Percentiles rank a stretch among this genome's conserved stretches.
These are phyloP conservation scores for Alviniconcha marisindica DNA, from an alignment of 1,140 invertebrate genomes.

Conservation along the genomic window DNA sequence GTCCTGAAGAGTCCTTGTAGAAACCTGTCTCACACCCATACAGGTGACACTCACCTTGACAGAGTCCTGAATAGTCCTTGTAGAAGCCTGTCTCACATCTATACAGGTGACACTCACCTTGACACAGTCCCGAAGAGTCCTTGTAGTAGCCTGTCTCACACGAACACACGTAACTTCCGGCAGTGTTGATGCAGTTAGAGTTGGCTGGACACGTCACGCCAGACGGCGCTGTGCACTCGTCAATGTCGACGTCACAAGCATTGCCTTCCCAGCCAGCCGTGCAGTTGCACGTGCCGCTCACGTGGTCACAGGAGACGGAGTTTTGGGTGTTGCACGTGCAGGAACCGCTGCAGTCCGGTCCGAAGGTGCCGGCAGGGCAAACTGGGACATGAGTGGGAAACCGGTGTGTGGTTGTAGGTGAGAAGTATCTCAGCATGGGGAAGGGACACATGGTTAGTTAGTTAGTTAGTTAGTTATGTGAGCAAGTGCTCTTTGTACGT, in stretches of 20 bases:
- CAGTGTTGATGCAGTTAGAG: slow-evolving; percentile 29
- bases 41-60: no score
- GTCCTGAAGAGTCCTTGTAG: no score
- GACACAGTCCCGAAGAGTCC: slow-evolving; percentile 26
- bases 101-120: no score
- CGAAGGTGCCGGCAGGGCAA: background rate
- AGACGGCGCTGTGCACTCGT: slow-evolving; percentile 34
- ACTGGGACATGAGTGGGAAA: no score
- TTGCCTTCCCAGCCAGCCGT: slow-evolving; percentile 28
- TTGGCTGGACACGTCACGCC: background rate
- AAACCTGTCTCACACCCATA: no score
- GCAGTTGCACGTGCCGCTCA: slow-evolving; percentile 7
- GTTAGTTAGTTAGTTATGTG: no score
- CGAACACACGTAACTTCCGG: slow-evolving; percentile 38
- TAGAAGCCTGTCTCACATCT: no score
- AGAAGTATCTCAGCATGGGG: no score
- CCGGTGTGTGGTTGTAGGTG: no score
- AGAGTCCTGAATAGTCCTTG: no score
- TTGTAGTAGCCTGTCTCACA: slow-evolving; percentile 40
- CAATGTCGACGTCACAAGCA: slow-evolving; percentile 26
- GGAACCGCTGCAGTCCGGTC: background rate
- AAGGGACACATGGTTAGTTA: no score
- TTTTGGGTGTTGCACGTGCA: slow-evolving; percentile 29
- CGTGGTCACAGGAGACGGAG: slow-evolving; percentile 19
- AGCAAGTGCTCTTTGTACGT: no score